phyloP scores from a whole-genome alignment of 2,888 invertebrate species.

The Capitulum mitella region DNA sequence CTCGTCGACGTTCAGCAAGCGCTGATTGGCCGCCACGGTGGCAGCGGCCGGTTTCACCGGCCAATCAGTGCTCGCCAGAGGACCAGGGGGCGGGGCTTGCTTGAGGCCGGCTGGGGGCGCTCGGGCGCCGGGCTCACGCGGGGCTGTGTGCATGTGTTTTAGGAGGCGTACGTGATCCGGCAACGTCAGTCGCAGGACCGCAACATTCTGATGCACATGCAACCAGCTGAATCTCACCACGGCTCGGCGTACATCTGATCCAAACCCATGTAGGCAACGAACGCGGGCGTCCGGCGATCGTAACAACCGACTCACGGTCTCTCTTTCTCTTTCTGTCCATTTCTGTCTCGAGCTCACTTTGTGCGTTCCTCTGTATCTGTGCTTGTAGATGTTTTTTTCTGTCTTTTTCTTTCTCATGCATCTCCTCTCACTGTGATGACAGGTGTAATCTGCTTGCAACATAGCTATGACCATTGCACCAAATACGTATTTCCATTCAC shows the following conservation, averaged over 20 bases:
- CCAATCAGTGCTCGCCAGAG: background rate
- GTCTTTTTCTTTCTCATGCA: too few species aligned
- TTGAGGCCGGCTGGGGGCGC: background rate
- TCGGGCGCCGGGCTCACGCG: background rate
- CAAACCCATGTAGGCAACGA: background rate
- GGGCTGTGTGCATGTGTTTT: background rate
- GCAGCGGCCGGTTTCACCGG: too few species aligned
- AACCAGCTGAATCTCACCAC: constrained; percentile 18
- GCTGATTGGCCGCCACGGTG: constrained; percentile 1
- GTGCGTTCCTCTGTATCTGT: too few species aligned
- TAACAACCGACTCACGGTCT: background rate
- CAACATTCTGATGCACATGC: constrained; percentile 24
- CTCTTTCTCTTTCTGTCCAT: background rate
- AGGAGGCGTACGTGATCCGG: background rate
- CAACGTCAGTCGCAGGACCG: background rate
- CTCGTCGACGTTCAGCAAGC: background rate
- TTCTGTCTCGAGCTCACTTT: background rate
- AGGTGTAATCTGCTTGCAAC: too few species aligned
- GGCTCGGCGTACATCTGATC: constrained; percentile 15
- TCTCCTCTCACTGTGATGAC: too few species aligned
- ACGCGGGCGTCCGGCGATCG: background rate
- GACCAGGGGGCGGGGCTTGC: too few species aligned
- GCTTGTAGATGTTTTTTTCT: too few species aligned
- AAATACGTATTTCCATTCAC: too few species aligned
- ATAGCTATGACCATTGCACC: too few species aligned